A percentile compares a stretch with the other conserved stretches of the same genome.
These are phyloP conservation scores for Excalfactoria chinensis DNA, from an alignment of 2,113 vertebrate genomes.

Conservation along the genomic window DNA sequence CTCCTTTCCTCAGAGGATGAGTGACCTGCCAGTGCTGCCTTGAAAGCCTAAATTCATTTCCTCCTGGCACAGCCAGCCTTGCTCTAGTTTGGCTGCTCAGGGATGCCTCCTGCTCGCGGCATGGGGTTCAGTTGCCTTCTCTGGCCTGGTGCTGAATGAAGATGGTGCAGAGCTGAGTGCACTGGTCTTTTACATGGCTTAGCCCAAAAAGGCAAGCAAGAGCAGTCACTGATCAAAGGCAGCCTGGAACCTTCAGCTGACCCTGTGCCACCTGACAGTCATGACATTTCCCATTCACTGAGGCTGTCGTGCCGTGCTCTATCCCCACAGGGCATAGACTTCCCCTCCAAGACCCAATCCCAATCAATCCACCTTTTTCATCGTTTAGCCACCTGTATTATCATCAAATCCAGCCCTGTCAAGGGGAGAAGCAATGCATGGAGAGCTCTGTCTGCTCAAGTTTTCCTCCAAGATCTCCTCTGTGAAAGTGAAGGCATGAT, in stretches of 20 bases:
- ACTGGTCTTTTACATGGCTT: neutral
- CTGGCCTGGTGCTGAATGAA: fast-evolving
- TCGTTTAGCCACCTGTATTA: neutral
- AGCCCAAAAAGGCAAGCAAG: fast-evolving
- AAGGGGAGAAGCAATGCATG: neutral
- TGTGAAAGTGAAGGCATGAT: neutral
- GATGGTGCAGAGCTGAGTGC: fast-evolving
- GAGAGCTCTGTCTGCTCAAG: neutral
- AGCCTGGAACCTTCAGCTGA: neutral
- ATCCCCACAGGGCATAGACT: neutral
- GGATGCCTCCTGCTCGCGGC: neutral
- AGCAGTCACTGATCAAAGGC: neutral
- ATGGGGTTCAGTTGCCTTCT: neutral
- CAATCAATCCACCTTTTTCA: neutral
- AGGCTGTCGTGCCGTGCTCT: neutral
- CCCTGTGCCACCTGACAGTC: neutral
- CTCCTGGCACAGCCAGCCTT: neutral
- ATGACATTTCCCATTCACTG: fast-evolving
- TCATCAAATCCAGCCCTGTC: neutral
- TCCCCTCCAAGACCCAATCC: neutral
- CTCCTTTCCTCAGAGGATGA: neutral
- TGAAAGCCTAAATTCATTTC: neutral
- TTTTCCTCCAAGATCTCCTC: neutral
- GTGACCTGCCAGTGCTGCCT: neutral
- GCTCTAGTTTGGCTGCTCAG: fast-evolving